Percentiles rank a stretch among this genome's conserved stretches.
Conservation (phyloP, 2,113 vertebrate species). For the Paradisaea rubra region DNA sequence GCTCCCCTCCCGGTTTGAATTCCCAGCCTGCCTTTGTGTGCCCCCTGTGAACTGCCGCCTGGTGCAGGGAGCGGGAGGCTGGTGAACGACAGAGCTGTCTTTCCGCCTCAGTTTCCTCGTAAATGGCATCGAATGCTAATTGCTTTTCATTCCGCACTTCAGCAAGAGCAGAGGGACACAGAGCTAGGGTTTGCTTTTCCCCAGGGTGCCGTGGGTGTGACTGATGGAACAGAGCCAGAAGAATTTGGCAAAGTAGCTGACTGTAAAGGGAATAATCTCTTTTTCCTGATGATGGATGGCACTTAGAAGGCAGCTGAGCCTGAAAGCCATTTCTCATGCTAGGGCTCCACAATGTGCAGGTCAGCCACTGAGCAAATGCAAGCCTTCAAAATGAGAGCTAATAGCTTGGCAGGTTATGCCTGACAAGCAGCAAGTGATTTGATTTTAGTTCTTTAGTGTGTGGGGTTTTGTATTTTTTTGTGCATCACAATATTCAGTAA, state of each 20-base stretch:
- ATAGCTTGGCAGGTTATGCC: neutral
- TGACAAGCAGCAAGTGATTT: neutral
- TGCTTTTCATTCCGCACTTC: neutral
- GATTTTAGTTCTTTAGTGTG: neutral
- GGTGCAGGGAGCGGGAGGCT: neutral
- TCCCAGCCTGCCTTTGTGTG: neutral
- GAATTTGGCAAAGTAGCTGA: neutral
- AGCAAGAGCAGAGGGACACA: neutral
- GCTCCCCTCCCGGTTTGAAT: neutral
- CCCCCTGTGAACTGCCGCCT: neutral
- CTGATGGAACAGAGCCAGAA: conserved; percentile 1
- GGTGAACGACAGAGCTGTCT: neutral
- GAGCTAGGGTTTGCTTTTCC: neutral
- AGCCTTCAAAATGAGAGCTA: neutral
- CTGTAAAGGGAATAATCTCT: conserved; percentile 28
- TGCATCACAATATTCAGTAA: neutral
- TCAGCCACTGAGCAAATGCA: neutral
- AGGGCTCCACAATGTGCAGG: neutral
- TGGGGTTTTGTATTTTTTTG: neutral
- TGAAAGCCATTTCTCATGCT: conserved; percentile 21
- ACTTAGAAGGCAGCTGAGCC: conserved; percentile 16
- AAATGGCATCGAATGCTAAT: neutral
- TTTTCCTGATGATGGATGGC: conserved; percentile 29
- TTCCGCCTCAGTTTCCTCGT: neutral
- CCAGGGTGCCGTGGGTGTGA: neutral